Conservation (phyloP, 2,797 vertebrate genomes). For the Aselliscus stoliczkanus region DNA sequence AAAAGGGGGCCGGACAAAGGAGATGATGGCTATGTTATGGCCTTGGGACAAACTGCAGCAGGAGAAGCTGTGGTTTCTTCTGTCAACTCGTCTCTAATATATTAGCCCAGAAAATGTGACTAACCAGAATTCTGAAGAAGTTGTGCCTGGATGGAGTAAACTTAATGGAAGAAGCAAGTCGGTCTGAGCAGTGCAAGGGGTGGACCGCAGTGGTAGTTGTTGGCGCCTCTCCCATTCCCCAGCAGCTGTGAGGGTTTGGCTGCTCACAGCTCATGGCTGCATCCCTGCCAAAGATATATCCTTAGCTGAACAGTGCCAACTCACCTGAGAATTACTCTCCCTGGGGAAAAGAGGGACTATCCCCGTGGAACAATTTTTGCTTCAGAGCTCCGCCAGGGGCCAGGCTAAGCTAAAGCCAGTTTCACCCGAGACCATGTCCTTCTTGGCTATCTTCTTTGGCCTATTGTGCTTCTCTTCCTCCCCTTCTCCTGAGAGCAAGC, state of each 20-base stretch:
- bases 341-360: neutral
- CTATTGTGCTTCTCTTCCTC: neutral
- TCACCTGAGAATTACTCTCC: neutral
- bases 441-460: neutral
- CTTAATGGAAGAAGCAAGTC: neutral
- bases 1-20: neutral
- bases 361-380: neutral
- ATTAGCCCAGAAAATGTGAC: neutral
- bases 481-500: neutral
- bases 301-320: neutral
- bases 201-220: neutral
- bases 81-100: neutral
- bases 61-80: neutral
- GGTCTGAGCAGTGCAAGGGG: neutral
- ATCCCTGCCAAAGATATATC: neutral
- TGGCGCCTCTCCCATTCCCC: neutral
- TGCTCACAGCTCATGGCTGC: neutral
- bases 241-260: neutral
- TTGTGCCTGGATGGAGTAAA: neutral
- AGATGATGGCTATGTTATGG: neutral
- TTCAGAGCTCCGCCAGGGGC: neutral
- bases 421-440: neutral
- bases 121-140: neutral
- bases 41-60: neutral
- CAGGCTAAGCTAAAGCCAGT: neutral